These are phyloP conservation scores for Coronaproctus castanopsis DNA, from an alignment of 2,888 invertebrate species.

Conservation along the genomic window DNA sequence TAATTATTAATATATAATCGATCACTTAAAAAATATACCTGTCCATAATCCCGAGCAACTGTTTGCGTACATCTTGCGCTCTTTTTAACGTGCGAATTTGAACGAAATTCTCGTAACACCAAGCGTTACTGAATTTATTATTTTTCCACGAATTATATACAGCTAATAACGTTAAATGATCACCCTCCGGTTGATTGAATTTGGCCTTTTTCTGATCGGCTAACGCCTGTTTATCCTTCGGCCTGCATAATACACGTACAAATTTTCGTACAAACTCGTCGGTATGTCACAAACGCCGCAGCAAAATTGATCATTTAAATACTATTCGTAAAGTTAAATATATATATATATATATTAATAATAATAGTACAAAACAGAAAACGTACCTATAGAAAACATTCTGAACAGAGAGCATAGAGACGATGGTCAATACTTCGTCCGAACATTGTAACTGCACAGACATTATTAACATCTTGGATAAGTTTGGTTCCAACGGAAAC, in stretches of 20 bases:
- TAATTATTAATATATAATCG: no score
- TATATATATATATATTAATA: no score
- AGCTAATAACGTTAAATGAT: conserved; percentile 88
- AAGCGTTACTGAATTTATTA: conserved; percentile 95
- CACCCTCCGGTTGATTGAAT: conserved; percentile 96
- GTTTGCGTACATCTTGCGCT: conserved; percentile 94
- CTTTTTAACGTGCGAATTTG: conserved; percentile 90
- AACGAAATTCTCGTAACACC: conserved; percentile 99
- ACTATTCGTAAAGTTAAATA: no score
- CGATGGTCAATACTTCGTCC: conserved; percentile 94
- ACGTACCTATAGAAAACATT: conserved; percentile 76
- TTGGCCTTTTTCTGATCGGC: conserved; percentile 99
- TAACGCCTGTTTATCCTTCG: conserved; percentile 84
- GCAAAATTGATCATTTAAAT: neutral
- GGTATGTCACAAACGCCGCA: neutral
- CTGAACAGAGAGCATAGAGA: conserved; percentile 96
- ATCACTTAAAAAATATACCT: no score
- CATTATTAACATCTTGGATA: conserved; percentile 98
- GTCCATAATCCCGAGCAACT: conserved; percentile 93
- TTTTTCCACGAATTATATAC: conserved; percentile 99
- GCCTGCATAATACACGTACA: conserved; percentile 29
- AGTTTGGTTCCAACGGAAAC: conserved; percentile 92
- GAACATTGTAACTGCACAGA: conserved; percentile 93
- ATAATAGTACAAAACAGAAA: no score
- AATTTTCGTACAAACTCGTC: neutral